Evolutionary conservation across 1,140 invertebrate species (phyloP), one percentile per base, ranked within the genome.

Genomic region (Patella vulgata): DNA sequence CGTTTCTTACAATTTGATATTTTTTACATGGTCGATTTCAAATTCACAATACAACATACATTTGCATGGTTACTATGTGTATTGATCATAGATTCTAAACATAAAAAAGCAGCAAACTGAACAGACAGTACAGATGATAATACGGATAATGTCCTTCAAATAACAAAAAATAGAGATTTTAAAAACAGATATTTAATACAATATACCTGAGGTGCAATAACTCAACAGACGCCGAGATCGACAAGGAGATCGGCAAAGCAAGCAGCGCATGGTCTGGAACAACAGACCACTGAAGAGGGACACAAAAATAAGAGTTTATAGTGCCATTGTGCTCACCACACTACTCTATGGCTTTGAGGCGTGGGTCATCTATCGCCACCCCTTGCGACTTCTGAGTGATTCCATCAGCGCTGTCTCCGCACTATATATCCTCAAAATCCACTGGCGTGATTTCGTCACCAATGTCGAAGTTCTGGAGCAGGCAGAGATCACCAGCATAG

Each of bases 291-390:
- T 63, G 19, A 55, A 55, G 36, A 63, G 33, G n/a, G 23, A 39
- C 21, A 56, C 60, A 17, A 63, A 54, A 33, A 47, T 63, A 17
- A 55, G 23, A 11, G 52, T 63, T 6, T 56, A 56, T 52, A 63
- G 40, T 33, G 60, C 51, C 27, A 36, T 47, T 30, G 43, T 63
- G 12, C 52, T 63, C 27, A 43, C 59, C 6, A 63, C 52, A 3
- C 43, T 46, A n/a, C 40, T 56, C 6, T 56, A 63, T 36, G 60
- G 52, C 3, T 31, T 53, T 8, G 36, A 58, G 27, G 33, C 47
- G 11, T 53, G 59, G 59, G 59, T 61, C 39, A 53, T 19, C 33
- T 61, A 40, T 27, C 27, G 31, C 27, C 50, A 42, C 59, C 46
- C 53, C n/a, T 50, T 61, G 36, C 23, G 0, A 21, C 39, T 36